phyloP scores from a whole-genome alignment of 2,113 vertebrate genomes.

The Gadus macrocephalus region DNA sequence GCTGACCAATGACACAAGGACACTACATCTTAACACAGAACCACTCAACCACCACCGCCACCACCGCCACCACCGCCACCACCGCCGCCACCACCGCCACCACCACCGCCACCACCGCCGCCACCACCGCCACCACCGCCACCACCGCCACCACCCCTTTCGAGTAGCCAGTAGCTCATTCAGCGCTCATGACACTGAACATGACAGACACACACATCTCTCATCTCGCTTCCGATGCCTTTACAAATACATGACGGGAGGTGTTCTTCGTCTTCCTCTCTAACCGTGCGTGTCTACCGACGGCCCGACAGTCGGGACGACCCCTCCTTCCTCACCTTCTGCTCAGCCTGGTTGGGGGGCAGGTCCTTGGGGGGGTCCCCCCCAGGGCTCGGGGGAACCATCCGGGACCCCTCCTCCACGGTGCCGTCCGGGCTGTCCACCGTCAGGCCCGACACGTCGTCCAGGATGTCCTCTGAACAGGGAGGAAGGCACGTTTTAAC shows the following conservation, averaged over 20 bases:
- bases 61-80: too few relatives aligned
- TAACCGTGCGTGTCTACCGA: background rate
- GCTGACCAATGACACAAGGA: too few relatives aligned
- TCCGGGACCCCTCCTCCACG: conserved; percentile 39
- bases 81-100: too few relatives aligned
- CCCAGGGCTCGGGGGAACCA: conserved; percentile 28
- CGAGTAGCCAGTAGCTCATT: too few relatives aligned
- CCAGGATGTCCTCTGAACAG: conserved; percentile 72
- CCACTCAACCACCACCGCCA: too few relatives aligned
- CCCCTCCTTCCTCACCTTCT: conserved; percentile 52
- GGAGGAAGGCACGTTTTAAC: background rate
- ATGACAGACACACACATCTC: too few relatives aligned
- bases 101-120: too few relatives aligned
- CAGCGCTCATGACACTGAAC: too few relatives aligned
- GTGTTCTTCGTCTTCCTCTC: background rate
- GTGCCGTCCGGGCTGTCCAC: conserved; percentile 52
- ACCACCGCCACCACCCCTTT: too few relatives aligned
- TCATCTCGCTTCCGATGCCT: too few relatives aligned
- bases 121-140: too few relatives aligned
- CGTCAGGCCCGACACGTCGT: conserved; percentile 63
- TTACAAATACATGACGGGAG: background rate
- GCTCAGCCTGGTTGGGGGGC: conserved; percentile 19
- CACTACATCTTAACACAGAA: too few relatives aligned
- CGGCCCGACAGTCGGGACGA: background rate
- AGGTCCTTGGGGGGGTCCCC: conserved; percentile 47